Base-by-base conservation (phyloP, 2,113 vertebrate species). In the Halcyon malimbica region DNA sequence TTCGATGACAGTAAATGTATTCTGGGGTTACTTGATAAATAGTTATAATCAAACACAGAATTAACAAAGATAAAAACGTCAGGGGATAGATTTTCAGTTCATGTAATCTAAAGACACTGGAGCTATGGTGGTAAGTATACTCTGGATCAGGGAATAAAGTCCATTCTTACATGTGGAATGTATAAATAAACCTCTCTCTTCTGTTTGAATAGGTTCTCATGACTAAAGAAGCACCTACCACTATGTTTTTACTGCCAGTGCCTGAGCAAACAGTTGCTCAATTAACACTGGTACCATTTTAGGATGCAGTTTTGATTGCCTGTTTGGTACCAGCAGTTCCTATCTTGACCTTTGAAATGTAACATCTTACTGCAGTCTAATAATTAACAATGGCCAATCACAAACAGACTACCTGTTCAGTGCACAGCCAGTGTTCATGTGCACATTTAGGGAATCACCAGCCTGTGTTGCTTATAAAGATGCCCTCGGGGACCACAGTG, bases 311-410 rank as follows among this genome's bases (percentile, higher is more conserved):
- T 62, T 8, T 54, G 28, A 65, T 41, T 60, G 31, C 8, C 62
- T 79, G 35, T 39, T 62, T 59, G 37, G 46, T 87, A 67, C n/a
- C 68, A 46, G 37, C 8, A 35, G n/a, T 46, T 87, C 62, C 71
- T 44, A 25, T 53, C 65, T 48, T 83, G 93, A 94, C 68, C 86
- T 92, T 91, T 96, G 95, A 92, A 90, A 94, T 17, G 39, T 16
- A n/a, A 16, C 0, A 2, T 75, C 64, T 70, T 92, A 14, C 39
- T 71, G 11, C 5, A 65, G 71, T 83, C 68, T 92, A 91, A 89
- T 89, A 71, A 92, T 84, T 92, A 95, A 92, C 71, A 46, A 65
- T 77, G 29, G 48, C 54, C 16, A 62, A 28, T 57, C 59, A 76
- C 53, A 95, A 51, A 50, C 35, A 33, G 23, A 7, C 44, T 42